Conservation (phyloP, 2,888 invertebrate genomes). For the Xanthorhoe spadicearia region DNA sequence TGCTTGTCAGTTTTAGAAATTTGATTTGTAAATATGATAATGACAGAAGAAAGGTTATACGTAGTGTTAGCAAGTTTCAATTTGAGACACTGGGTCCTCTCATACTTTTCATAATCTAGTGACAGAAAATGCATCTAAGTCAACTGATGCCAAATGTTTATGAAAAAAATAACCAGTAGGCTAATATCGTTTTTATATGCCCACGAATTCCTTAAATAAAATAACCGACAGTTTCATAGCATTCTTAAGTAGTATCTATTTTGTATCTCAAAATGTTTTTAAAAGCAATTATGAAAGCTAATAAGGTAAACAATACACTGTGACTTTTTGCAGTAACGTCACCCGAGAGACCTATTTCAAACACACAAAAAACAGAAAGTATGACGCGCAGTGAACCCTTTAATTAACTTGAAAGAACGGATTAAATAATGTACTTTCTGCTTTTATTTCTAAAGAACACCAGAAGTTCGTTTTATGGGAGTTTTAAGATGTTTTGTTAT, state of each 20-base stretch:
- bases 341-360: conserved; percentile 34
- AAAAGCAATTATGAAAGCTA: neutral
- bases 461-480: neutral
- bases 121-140: no score
- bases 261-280: neutral
- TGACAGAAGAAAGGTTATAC: no score
- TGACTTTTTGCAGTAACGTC: conserved; percentile 17
- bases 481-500: neutral
- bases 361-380: conserved; percentile 38
- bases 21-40: no score
- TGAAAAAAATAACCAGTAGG: no score
- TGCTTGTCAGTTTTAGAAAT: no score
- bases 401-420: conserved; percentile 35
- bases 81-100: no score
- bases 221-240: neutral
- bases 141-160: no score
- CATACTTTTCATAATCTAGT: no score
- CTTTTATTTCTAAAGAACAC: neutral
- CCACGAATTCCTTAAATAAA: no score
- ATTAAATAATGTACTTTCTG: neutral
- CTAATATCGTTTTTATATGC: no score
- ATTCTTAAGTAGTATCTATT: neutral
- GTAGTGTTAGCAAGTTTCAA: no score
- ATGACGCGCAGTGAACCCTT: conserved; percentile 40
- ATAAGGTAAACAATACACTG: conserved; percentile 11